A percentile compares a stretch with the other conserved stretches of the same genome.
Evolutionary conservation across 2,888 invertebrate genomes (phyloP).

Genomic region (Heliconius aoede): DNA sequence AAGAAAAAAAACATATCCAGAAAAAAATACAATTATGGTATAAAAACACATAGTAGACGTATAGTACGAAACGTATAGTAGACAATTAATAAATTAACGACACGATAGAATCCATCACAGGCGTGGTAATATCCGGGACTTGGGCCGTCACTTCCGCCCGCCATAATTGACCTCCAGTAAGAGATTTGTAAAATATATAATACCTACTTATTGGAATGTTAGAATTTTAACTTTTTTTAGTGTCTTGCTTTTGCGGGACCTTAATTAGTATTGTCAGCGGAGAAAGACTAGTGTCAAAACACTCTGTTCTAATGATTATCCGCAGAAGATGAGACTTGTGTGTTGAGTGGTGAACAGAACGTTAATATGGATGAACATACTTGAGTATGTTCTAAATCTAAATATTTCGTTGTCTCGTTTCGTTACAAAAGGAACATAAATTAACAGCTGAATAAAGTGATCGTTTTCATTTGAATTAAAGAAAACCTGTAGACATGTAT

Average conservation of each 20-base stretch:
- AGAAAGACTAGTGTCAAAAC: neutral
- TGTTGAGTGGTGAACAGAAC: too few species aligned
- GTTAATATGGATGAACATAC: too few species aligned
- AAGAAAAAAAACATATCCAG: too few species aligned
- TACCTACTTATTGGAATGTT: neutral
- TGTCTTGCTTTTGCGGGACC: neutral
- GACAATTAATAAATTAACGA: conserved; percentile 37
- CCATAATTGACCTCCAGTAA: conserved; percentile 43
- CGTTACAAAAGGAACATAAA: too few species aligned
- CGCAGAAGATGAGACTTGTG: too few species aligned
- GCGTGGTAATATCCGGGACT: conserved; percentile 51
- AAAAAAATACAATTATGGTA: neutral
- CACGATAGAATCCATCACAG: conserved; percentile 43
- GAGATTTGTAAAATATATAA: conserved; percentile 26
- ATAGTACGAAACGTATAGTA: too few species aligned
- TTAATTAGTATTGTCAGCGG: neutral
- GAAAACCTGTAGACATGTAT: neutral
- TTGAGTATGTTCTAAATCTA: too few species aligned
- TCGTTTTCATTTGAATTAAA: neutral
- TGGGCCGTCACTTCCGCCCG: conserved; percentile 46
- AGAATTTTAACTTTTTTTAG: neutral
- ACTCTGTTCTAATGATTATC: too few species aligned
- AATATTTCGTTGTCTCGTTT: too few species aligned
- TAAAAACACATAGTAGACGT: too few species aligned
- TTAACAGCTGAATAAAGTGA: too few species aligned